Base-by-base conservation (phyloP, 1,140 invertebrate species). In the Drosophila varians region DNA sequence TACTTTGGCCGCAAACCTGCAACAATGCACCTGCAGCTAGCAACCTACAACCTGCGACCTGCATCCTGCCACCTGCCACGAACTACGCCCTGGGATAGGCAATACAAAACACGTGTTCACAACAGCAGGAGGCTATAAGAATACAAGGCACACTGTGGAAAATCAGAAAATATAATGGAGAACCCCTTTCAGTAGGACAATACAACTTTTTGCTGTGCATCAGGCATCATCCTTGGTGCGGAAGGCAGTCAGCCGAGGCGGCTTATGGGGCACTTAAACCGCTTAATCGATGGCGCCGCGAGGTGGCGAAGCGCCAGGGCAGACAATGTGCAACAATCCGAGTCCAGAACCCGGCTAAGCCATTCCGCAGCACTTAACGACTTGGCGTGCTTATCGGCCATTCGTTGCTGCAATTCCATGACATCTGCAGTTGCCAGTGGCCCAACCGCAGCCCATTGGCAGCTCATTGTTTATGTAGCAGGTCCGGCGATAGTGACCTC, bases 221-320 rank as follows among this genome's bases (percentile, higher is more conserved):
- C 38, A 9, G 16, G 9, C 5, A 16, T 25, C 12, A 43, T 12
- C 34, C 14, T 16, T 16, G 16, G 14, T 38, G 31, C 49, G 48
- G 38, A 38, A 53, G 28, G 43, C 45, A 70, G 68, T 42, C 49
- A 70, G 51, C 48, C 34, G 40, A 58, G 34, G 12, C 53, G 55
- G 73, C 74, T 77, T 70, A 74, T 64, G 58, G 48, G 57, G 73
- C 78, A 77, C 78, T 82, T 82, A 82, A 82, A 65, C 74, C 74
- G 64, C 78, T 82, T 83, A 77, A 82, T 82, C 73, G 77, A 80
- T 76, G 65, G 57, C 53, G 55, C 34, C 53, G 25, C 62, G 53
- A 21, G 21, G 28, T 8, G 19, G 6, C 25, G 16, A 18, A 42
- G 38, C 16, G 40, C 38, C 16, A 26, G 16, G 16, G 28, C 16